Percentiles rank a stretch among this genome's conserved stretches.
phyloP scores from a whole-genome alignment of 2,797 vertebrate genomes.

The Martes flavigula region DNA sequence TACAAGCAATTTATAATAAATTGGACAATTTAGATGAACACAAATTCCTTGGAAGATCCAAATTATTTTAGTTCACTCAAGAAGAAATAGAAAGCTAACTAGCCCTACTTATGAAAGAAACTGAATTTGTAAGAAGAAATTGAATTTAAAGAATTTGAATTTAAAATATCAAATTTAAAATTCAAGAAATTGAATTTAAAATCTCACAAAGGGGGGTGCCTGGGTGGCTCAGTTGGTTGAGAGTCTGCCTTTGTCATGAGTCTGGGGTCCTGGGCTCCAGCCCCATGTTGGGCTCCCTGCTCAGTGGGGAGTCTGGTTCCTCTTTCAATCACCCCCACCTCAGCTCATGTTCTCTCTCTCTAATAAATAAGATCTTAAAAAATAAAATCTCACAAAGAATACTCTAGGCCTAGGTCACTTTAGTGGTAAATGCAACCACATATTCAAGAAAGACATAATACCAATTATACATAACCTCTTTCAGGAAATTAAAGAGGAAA shows the following conservation, averaged over 20 bases:
- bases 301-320: too few relatives aligned
- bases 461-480: not conserved
- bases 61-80: not conserved
- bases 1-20: not conserved
- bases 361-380: not conserved
- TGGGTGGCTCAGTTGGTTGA: not conserved
- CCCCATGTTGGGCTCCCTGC: not conserved
- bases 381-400: not conserved
- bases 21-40: not conserved
- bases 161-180: not conserved
- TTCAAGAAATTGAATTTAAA: too few relatives aligned
- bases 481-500: not conserved
- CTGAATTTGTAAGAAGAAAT: not conserved
- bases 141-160: not conserved
- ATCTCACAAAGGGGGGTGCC: not conserved
- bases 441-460: not conserved
- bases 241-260: not conserved
- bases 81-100: not conserved
- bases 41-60: not conserved
- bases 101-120: not conserved
- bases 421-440: not conserved
- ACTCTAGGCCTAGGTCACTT: not conserved
- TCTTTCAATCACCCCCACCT: too few relatives aligned
- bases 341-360: not conserved
- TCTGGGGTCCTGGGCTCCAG: not conserved